Percentiles rank a stretch among this genome's conserved stretches.
These are phyloP conservation scores for Pyrrhia umbra DNA, from an alignment of 2,888 invertebrate genomes.

Conservation along the genomic window DNA sequence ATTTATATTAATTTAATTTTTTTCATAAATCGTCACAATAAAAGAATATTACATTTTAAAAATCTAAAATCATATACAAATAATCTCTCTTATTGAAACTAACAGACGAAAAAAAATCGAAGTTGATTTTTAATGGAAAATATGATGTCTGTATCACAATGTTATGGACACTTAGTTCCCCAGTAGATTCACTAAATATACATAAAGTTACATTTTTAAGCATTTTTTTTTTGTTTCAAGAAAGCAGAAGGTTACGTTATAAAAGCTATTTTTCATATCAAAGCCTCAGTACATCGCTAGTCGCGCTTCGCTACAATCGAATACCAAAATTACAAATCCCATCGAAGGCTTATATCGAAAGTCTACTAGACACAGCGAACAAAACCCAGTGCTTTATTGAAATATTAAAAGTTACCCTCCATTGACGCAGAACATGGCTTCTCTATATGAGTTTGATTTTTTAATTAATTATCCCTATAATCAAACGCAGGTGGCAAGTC, in stretches of 20 bases:
- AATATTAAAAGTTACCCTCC: slow-evolving; percentile 80
- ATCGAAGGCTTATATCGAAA: slow-evolving; percentile 55
- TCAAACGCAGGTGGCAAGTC: slow-evolving; percentile 48
- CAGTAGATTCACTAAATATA: slow-evolving; percentile 88
- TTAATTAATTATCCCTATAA: slow-evolving; percentile 33
- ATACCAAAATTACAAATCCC: slow-evolving; percentile 50
- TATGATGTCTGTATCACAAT: slow-evolving; percentile 89
- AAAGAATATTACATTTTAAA: slow-evolving; percentile 82
- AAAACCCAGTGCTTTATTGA: slow-evolving; percentile 87
- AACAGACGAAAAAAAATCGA: slow-evolving; percentile 83
- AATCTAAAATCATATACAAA: slow-evolving; percentile 89
- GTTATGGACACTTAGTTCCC: slow-evolving; percentile 87
- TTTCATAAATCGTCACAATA: slow-evolving; percentile 84
- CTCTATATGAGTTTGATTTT: slow-evolving; percentile 60
- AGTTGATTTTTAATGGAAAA: slow-evolving; percentile 86
- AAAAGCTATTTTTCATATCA: slow-evolving; percentile 63
- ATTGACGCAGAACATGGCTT: slow-evolving; percentile 87
- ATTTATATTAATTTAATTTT: slow-evolving; percentile 75
- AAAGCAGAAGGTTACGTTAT: slow-evolving; percentile 84
- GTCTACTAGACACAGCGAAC: slow-evolving; percentile 57
- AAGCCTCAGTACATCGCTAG: slow-evolving; percentile 58
- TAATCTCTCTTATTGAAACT: slow-evolving; percentile 88
- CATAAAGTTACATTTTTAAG: slow-evolving; percentile 87
- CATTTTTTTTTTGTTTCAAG: slow-evolving; percentile 82
- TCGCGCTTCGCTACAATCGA: slow-evolving; percentile 49